A percentile compares a stretch with the other conserved stretches of the same genome.
Conservation (phyloP, 2,888 invertebrate species). For the Platerodrilus igneus region DNA sequence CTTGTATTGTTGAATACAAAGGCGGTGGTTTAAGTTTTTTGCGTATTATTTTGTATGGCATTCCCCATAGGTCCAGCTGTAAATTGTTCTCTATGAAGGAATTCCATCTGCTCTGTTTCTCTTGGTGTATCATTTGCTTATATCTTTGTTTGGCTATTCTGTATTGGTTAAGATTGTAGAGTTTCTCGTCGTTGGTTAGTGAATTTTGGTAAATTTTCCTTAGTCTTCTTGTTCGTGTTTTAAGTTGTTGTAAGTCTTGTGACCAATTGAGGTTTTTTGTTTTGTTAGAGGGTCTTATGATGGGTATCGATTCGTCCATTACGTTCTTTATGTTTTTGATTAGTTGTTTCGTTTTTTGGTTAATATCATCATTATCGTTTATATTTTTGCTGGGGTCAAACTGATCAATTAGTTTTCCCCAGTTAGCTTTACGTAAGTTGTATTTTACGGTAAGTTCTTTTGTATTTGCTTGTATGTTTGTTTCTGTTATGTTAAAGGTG, state of each 20-base stretch:
- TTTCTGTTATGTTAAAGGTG: too few relatives aligned
- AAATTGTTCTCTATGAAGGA: not conserved
- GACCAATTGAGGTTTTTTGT: not conserved
- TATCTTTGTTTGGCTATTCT: not conserved
- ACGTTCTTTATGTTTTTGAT: not conserved
- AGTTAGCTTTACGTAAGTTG: too few relatives aligned
- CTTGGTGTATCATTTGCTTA: not conserved
- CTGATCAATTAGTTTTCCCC: too few relatives aligned
- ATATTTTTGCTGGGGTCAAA: not conserved
- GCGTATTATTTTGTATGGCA: too few relatives aligned
- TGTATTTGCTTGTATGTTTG: too few relatives aligned
- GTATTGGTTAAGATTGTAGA: not conserved
- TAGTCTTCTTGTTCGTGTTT: not conserved
- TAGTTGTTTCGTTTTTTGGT: not conserved
- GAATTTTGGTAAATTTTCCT: not conserved
- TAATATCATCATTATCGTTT: not conserved
- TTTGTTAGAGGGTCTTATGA: not conserved
- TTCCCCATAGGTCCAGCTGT: too few relatives aligned
- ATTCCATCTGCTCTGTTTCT: not conserved
- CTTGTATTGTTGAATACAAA: too few relatives aligned
- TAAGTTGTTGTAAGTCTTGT: not conserved
- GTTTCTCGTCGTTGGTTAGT: not conserved
- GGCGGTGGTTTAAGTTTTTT: too few relatives aligned
- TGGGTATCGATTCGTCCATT: conserved; percentile 1
- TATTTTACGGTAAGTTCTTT: too few relatives aligned